Base-by-base conservation (phyloP, 1,140 invertebrate species). In the Cyrtorhinus lividipennis region DNA sequence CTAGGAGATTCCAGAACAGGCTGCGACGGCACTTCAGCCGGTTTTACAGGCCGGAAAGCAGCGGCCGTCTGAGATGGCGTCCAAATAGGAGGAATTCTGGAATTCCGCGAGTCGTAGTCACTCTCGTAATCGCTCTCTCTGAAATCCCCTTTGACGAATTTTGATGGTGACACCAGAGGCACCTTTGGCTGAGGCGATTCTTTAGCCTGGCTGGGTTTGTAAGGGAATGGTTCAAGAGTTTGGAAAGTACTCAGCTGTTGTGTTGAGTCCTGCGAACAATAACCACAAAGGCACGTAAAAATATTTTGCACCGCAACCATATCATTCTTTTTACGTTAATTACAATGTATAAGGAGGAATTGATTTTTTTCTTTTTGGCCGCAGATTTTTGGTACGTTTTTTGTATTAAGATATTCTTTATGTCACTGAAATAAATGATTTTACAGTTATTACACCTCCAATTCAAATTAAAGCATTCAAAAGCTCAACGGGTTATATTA, bases 111-210 rank as follows among this genome's bases (percentile, higher is more conserved):
- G 59, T 87, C 85, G 64, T 82, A 83, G 69, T 88, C 84, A 69
- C 83, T 87, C 72, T 86, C 83, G 66, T 86, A 86, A 68, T 88
- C 85, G 68, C 83, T 83, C 75, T 75, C 83, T 27, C 77, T 74
- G 69, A 84, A 85, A 73, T 87, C 83, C 56, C 83, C 78, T 67
- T 83, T 80, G 56, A 83, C 69, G 74, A 88, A 84, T 78, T 81
- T 81, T 38, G 79, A 79, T 66, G 83, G 78, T 72, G 79, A 79
- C 64, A 76, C 78, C 62, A 78, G 78, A 65, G 71, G 75, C 48
- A 62, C 62, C 53, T 25, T 67, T 64, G 24, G 38, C 57, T 20
- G 56, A 22, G 25, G 24, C 23, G 38, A 38, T 18, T 25, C 56
- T 45, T 25, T 63, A n/a, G 18, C 46, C 18, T 57, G 25, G 12